Percentiles rank a stretch among this genome's conserved stretches.
These are phyloP conservation scores for Gymnocypris eckloni DNA, from an alignment of 2,797 vertebrate genomes.

Conservation along the genomic window DNA sequence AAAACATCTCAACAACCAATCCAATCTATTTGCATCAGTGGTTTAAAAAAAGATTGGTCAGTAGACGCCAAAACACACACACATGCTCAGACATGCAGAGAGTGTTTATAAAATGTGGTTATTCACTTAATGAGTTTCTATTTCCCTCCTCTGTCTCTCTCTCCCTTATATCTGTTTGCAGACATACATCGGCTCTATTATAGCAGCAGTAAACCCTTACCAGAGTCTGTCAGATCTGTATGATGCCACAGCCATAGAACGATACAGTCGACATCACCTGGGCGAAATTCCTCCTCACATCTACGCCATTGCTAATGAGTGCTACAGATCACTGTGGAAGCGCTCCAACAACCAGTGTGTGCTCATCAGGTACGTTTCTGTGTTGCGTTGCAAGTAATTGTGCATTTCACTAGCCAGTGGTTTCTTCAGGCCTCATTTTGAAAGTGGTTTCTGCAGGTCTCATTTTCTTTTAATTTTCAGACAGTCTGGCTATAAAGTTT, in stretches of 20 bases:
- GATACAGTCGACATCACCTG: constrained; percentile 87
- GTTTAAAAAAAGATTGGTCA: constrained; percentile 44
- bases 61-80: constrained; percentile 18
- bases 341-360: constrained; percentile 92
- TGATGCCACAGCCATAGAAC: constrained; percentile 77
- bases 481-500: neutral
- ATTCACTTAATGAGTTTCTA: neutral
- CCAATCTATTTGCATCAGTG: constrained; percentile 54
- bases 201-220: constrained; percentile 96
- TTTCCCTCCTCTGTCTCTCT: neutral
- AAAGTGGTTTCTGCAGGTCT: too few relatives aligned
- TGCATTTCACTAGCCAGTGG: neutral
- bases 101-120: neutral
- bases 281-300: constrained; percentile 93
- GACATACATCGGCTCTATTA: constrained; percentile 81
- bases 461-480: constrained; percentile 5
- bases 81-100: neutral
- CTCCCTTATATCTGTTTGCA: constrained; percentile 17
- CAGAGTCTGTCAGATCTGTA: constrained; percentile 88
- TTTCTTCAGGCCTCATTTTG: neutral
- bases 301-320: constrained; percentile 94
- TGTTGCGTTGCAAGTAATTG: neutral
- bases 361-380: constrained; percentile 88
- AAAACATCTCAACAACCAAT: constrained; percentile 30
- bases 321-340: constrained; percentile 95